Evolutionary conservation across 2,888 invertebrate genomes (phyloP), one percentile per base, ranked within the genome.

Genomic region (Tetragonisca angustula): DNA sequence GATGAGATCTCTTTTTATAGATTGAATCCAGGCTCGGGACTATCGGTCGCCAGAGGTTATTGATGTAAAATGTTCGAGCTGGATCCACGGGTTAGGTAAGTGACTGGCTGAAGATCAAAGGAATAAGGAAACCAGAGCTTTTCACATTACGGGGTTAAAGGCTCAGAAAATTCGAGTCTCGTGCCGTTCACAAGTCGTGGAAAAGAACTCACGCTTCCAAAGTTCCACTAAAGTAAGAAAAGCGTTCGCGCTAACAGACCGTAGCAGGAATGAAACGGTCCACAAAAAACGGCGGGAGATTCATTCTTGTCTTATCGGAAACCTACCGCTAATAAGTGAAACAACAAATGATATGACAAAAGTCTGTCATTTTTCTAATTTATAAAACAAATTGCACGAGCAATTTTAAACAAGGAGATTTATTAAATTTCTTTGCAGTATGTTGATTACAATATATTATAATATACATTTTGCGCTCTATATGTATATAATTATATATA

Each of bases 31-130:
- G 19, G 64, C n/a, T 49, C 71, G 59, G 61, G 54, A 52, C 70
- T 70, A 82, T 84, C 76, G 82, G 82, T 77, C 73, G 74, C 52
- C 62, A 52, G 78, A 43, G 75, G 78, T 84, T 80, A 85, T 90
- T 88, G 86, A 81, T 80, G 80, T 70, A 84, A 90, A 87, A 88
- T 86, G 84, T 89, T 86, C 74, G 72, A 75, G 82, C 81, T 87
- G 72, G 72, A 80, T 79, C 82, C 73, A 69, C 64, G 67, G 80
- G 85, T 84, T 79, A 83, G 86, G 85, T 88, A 88, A 91, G 89
- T 90, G 87, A 81, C 79, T 84, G 80, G 87, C 83, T 78, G 86
- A 89, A 89, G 91, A 91, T 92, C 91, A 92, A 92, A 92, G 91
- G 86, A 85, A 88, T 83, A 70, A 71, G 83, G 79, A 84, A 85